These are phyloP conservation scores for Agriopis aurantiaria DNA, from an alignment of 2,888 invertebrate genomes.

Conservation along the genomic window DNA sequence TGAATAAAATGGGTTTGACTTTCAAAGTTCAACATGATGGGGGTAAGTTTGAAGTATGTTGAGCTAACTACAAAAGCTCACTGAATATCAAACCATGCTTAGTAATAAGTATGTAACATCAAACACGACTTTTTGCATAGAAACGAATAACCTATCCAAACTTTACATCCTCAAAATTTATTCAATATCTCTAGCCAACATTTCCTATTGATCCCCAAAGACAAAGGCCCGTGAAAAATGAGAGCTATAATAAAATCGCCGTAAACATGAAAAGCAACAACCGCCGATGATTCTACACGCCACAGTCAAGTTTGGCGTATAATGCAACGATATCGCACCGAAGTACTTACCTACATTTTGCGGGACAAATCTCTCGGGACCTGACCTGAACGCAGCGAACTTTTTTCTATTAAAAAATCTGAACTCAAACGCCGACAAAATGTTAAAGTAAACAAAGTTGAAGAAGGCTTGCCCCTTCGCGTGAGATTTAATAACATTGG, in stretches of 20 bases:
- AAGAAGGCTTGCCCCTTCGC: conserved; percentile 27
- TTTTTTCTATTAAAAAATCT: conserved; percentile 49
- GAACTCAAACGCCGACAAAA: conserved; percentile 41
- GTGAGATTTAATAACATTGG: conserved; percentile 42
- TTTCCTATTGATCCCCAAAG: conserved; percentile 9
- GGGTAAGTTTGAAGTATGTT: too few relatives aligned
- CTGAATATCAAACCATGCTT: too few relatives aligned
- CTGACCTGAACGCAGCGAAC: conserved; percentile 28
- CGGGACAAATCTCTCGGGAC: conserved; percentile 30
- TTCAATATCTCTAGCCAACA: background rate
- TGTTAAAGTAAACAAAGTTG: conserved; percentile 43
- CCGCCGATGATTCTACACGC: conserved; percentile 5
- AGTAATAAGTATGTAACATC: too few relatives aligned
- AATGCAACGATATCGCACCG: conserved; percentile 29
- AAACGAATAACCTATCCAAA: background rate
- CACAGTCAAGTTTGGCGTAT: conserved; percentile 9
- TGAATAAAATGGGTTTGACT: background rate
- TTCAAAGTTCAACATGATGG: background rate
- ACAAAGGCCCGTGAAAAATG: background rate
- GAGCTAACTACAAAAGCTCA: too few relatives aligned
- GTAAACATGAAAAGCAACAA: conserved; percentile 7
- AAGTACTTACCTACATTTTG: conserved; percentile 14
- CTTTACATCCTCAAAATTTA: background rate
- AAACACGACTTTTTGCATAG: background rate
- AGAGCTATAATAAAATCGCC: conserved; percentile 1